phyloP scores from a whole-genome alignment of 2,888 invertebrate species.

The Aleiodes leptofemur region DNA sequence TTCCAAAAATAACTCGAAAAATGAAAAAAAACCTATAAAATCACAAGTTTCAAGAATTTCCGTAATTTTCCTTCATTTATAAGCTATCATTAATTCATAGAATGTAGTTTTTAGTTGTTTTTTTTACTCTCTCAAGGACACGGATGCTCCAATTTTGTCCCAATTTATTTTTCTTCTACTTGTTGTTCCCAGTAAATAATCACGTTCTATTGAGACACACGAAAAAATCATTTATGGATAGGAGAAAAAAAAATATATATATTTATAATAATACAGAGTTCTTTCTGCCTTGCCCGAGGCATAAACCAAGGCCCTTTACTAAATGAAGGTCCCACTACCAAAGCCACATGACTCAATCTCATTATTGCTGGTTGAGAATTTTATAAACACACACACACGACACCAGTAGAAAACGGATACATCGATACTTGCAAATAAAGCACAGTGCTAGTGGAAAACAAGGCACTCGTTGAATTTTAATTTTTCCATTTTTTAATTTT shows the following conservation, averaged over 20 bases:
- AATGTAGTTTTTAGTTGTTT: neutral
- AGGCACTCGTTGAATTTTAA: conserved; percentile 49
- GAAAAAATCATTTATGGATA: conserved; percentile 23
- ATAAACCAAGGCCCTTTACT: conserved; percentile 71
- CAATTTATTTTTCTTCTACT: neutral
- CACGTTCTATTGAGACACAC: conserved; percentile 1
- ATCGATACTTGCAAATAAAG: neutral
- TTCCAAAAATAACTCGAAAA: neutral
- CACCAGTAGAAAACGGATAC: conserved; percentile 27
- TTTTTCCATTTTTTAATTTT: too few relatives aligned
- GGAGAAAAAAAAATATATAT: conserved; percentile 41
- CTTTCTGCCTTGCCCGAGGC: conserved; percentile 72
- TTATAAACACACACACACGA: conserved; percentile 38
- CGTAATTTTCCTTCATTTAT: too few relatives aligned
- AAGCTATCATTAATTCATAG: too few relatives aligned
- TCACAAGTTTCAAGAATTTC: too few relatives aligned
- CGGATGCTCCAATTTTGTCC: neutral
- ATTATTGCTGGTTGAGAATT: conserved; percentile 68
- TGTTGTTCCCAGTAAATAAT: conserved; percentile 21
- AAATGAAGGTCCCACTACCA: conserved; percentile 65
- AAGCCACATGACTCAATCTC: conserved; percentile 70
- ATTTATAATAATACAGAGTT: conserved; percentile 56
- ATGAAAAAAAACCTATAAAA: neutral
- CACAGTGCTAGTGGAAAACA: neutral
- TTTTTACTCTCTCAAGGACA: neutral